These are phyloP conservation scores for Sphaerophoria taeniata DNA, from an alignment of 2,888 invertebrate genomes.

Conservation along the genomic window DNA sequence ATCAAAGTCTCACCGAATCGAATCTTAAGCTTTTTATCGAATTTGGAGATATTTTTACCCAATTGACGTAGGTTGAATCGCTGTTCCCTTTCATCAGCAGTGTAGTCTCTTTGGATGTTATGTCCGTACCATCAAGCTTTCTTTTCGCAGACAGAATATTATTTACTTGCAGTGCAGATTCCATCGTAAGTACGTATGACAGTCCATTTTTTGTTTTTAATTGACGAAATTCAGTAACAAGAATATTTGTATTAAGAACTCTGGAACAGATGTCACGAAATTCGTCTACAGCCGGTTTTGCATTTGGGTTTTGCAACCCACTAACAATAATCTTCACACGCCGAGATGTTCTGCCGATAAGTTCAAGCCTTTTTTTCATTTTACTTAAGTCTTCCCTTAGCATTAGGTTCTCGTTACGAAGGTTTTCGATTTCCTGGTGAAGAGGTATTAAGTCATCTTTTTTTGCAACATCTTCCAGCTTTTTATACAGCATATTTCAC, in stretches of 20 bases:
- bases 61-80: no score
- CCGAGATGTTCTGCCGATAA: neutral
- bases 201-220: neutral
- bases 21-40: no score
- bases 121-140: no score
- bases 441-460: neutral
- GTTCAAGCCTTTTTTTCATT: constrained; percentile 8
- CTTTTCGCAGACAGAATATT: no score
- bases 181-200: neutral
- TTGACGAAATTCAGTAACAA: neutral
- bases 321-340: neutral
- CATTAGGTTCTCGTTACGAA: neutral
- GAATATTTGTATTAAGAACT: no score
- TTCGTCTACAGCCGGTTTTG: neutral
- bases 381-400: neutral
- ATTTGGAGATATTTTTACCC: no score
- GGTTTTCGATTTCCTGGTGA: neutral
- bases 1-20: no score
- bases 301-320: constrained; percentile 4
- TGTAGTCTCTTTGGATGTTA: no score
- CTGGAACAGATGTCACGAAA: neutral
- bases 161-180: no score
- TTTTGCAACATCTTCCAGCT: constrained; percentile 15
- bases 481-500: no score
- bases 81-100: no score